Percentiles rank a stretch among this genome's conserved stretches.
Conservation (phyloP, 2,113 vertebrate genomes). For the Petaurus breviceps region DNA sequence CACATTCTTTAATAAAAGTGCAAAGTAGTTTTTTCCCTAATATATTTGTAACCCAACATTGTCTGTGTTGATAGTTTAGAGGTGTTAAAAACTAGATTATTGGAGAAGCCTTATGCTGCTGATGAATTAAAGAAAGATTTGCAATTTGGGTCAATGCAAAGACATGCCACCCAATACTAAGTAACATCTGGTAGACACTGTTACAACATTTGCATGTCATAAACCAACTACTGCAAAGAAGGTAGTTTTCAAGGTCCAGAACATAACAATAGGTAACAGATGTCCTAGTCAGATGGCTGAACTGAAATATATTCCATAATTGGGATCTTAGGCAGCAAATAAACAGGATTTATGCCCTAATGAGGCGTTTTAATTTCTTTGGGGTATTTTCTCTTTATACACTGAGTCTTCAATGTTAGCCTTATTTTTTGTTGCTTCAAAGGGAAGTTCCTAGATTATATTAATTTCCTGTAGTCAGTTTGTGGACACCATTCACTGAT, state of each 20-base stretch:
- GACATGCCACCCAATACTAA: slow-evolving; percentile 36
- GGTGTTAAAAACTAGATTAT: slow-evolving; percentile 66
- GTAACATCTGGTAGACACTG: slow-evolving; percentile 73
- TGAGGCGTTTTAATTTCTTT: slow-evolving; percentile 38
- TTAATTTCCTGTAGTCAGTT: background rate
- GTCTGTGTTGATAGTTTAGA: slow-evolving; percentile 51
- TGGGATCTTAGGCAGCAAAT: slow-evolving; percentile 63
- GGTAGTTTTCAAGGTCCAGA: slow-evolving; percentile 64
- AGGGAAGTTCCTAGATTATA: background rate
- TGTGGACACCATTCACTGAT: background rate
- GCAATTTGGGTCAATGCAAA: slow-evolving; percentile 70
- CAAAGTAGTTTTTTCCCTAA: background rate
- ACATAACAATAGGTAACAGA: slow-evolving; percentile 79
- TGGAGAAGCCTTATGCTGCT: slow-evolving; percentile 74
- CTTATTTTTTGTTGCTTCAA: background rate
- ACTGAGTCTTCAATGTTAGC: slow-evolving; percentile 42
- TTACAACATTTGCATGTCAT: slow-evolving; percentile 52
- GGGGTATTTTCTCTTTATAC: slow-evolving; percentile 43
- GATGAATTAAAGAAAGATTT: slow-evolving; percentile 78
- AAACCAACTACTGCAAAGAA: slow-evolving; percentile 69
- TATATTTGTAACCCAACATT: slow-evolving; percentile 56
- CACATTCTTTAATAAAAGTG: background rate
- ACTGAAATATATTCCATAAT: slow-evolving; percentile 71
- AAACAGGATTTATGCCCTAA: slow-evolving; percentile 75
- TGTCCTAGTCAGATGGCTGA: slow-evolving; percentile 79